Evolutionary conservation across 2,113 vertebrate species (phyloP).

Genomic region (Craseonycteris thonglongyai): DNA sequence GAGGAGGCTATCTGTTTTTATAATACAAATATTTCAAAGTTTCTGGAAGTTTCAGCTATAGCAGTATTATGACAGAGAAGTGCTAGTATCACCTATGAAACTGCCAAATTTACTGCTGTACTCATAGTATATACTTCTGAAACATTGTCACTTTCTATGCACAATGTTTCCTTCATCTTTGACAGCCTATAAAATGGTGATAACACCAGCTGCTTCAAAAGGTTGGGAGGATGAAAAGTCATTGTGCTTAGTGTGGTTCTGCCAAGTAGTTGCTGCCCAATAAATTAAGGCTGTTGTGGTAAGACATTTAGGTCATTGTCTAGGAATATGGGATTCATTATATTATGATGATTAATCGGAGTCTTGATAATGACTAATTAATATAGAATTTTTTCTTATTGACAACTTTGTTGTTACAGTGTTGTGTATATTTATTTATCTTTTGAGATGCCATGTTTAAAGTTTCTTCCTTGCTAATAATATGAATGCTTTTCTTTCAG

Average conservation of each 20-base stretch:
- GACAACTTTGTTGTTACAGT: neutral
- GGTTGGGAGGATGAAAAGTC: neutral
- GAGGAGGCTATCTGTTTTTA: neutral
- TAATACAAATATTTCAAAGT: neutral
- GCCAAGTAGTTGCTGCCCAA: neutral
- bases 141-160: neutral
- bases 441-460: slow-evolving; percentile 28
- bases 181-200: neutral
- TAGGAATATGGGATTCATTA: neutral
- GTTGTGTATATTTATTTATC: neutral
- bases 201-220: neutral
- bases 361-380: neutral
- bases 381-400: neutral
- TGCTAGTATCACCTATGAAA: neutral
- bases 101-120: neutral
- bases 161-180: neutral
- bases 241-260: neutral
- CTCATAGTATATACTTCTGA: neutral
- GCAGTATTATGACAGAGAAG: neutral
- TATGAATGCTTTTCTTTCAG: slow-evolving; percentile 79
- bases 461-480: slow-evolving; percentile 34
- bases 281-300: neutral
- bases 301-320: neutral
- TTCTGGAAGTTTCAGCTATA: neutral
- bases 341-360: neutral